phyloP scores from a whole-genome alignment of 2,113 vertebrate species.

The Scopus umbretta region DNA sequence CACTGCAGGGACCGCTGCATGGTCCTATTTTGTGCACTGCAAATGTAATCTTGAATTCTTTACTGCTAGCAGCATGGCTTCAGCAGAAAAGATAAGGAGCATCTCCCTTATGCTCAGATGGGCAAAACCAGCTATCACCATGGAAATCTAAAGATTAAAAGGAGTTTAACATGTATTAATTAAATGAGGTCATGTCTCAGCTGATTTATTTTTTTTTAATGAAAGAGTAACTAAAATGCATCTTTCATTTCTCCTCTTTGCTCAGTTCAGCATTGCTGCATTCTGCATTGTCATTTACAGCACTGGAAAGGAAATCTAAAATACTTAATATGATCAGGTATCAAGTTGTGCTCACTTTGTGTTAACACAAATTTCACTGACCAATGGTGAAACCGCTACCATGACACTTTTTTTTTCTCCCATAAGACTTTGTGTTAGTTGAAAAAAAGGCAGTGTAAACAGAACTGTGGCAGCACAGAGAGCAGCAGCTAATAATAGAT shows the following conservation, averaged over 20 bases:
- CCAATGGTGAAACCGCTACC: background rate
- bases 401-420: background rate
- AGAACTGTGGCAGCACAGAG: background rate
- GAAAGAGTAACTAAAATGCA: background rate
- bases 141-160: background rate
- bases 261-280: background rate
- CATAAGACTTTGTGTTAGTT: background rate
- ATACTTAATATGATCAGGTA: background rate
- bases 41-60: background rate
- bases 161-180: background rate
- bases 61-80: background rate
- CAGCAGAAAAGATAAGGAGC: background rate
- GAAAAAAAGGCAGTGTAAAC: background rate
- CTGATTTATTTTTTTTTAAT: background rate
- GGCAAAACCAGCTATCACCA: background rate
- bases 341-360: background rate
- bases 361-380: background rate
- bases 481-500: background rate
- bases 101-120: background rate
- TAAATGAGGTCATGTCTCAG: background rate
- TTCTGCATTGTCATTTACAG: background rate
- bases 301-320: background rate
- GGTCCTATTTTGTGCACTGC: background rate
- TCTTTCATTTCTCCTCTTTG: background rate
- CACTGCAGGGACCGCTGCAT: background rate